Base-by-base conservation (phyloP, 2,888 invertebrate genomes). In the Andrena hattorfiana region DNA sequence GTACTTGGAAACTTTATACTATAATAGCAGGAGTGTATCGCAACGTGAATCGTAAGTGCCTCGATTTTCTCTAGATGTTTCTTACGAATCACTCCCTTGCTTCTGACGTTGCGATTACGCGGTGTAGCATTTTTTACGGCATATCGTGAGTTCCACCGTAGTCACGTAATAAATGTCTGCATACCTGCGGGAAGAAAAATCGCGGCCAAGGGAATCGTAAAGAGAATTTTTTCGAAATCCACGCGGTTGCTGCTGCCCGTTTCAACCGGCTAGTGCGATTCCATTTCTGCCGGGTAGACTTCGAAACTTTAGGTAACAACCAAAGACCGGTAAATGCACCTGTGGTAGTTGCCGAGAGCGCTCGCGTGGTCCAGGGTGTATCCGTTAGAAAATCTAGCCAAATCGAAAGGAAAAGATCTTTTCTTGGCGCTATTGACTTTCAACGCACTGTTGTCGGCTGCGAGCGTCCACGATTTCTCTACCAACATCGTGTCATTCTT, bases 371-470 rank as follows among this genome's bases (percentile, higher is more conserved):
- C 91, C 91, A 92, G 0, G 92, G 90, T 0, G 91, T 83, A 2
- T 92, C 91, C 92, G 92, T 92, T 28, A 91, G 67, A 0, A 91
- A 75, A 59, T 92, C 91, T 4, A 92, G 81, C 20, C 83, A 86
- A 4, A 92, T 30, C 35, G 51, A 90, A 91, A 0, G 91, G 60
- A 68, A 89, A 82, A 68, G 91, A 92, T n/a, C 49, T 64, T 0
- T 35, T 60, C 20, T 35, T 60, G 7, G 28, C 64, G 6, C 6
- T 35, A 42, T 89, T 28, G 0, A 85, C 64, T 28, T 82, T 88
- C 2, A 30, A 16, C 8, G 10, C 66, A 2, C 84, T 89, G 59
- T 85, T 90, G 0, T 76, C 76, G 2, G 85, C 86, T 0, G 87
- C 88, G 0, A 90, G 78, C 60, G 86, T 77, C 0, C 89, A 91